Evolutionary conservation across 2,888 invertebrate genomes (phyloP).

Genomic region (Monoplex corrugatus): DNA sequence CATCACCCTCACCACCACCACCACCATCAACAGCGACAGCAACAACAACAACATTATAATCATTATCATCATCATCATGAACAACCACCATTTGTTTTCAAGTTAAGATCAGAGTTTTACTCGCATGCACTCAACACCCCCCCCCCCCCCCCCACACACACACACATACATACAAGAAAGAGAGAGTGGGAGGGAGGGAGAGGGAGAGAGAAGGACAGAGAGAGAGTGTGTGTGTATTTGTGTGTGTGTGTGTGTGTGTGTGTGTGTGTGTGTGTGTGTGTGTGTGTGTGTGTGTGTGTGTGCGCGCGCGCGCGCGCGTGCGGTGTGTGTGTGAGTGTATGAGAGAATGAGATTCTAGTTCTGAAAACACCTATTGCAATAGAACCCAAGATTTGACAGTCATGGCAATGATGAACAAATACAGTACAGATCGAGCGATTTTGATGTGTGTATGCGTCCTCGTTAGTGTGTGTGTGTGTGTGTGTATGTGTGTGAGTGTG

Average conservation of each 20-base stretch:
- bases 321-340: too few relatives aligned
- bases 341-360: too few relatives aligned
- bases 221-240: not conserved
- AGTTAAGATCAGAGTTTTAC: too few relatives aligned
- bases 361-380: too few relatives aligned
- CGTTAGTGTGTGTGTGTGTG: not conserved
- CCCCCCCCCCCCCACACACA: not conserved
- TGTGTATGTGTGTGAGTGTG: not conserved
- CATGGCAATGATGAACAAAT: too few relatives aligned
- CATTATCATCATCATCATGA: not conserved
- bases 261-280: not conserved
- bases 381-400: too few relatives aligned
- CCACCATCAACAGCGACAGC: too few relatives aligned
- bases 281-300: constrained; percentile 6
- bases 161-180: not conserved
- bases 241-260: not conserved
- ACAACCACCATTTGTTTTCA: too few relatives aligned
- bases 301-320: too few relatives aligned
- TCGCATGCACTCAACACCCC: not conserved
- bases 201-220: not conserved
- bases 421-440: too few relatives aligned
- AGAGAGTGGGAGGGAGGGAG: not conserved
- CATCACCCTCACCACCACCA: too few relatives aligned
- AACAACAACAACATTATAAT: too few relatives aligned
- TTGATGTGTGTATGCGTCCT: not conserved